phyloP scores from a whole-genome alignment of 1,140 invertebrate genomes.

The Wiebesia pumilae region DNA sequence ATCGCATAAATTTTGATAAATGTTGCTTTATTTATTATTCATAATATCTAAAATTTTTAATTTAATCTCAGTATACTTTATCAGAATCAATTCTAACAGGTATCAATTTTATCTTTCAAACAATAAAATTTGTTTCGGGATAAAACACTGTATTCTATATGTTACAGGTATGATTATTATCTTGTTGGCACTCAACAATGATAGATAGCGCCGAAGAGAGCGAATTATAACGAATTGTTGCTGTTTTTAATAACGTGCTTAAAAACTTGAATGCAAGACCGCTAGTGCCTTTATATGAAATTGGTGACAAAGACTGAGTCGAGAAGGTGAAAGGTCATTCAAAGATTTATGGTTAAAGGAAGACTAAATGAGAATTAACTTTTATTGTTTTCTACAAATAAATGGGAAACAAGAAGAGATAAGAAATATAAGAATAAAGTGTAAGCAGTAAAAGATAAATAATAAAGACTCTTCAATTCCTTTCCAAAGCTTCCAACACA shows the following conservation, averaged over 20 bases:
- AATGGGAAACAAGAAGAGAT: neutral
- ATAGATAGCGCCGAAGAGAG: neutral
- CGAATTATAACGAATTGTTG: conserved; percentile 15
- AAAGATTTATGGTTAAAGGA: neutral
- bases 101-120: neutral
- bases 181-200: neutral
- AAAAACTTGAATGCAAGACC: conserved; percentile 58
- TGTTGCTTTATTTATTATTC: neutral
- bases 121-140: neutral
- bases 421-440: neutral
- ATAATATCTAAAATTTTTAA: neutral
- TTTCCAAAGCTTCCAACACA: conserved; percentile 29
- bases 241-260: conserved; percentile 31
- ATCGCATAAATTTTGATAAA: no score
- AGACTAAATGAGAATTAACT: neutral
- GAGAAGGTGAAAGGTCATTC: neutral
- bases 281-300: conserved; percentile 62
- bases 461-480: neutral
- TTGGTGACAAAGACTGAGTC: conserved; percentile 19
- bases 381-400: neutral
- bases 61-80: neutral
- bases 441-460: neutral
- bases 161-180: conserved; percentile 47
- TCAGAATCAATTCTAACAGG: neutral
- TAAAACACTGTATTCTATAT: neutral